phyloP scores from a whole-genome alignment of 2,888 invertebrate species.

The Eupithecia abbreviata region DNA sequence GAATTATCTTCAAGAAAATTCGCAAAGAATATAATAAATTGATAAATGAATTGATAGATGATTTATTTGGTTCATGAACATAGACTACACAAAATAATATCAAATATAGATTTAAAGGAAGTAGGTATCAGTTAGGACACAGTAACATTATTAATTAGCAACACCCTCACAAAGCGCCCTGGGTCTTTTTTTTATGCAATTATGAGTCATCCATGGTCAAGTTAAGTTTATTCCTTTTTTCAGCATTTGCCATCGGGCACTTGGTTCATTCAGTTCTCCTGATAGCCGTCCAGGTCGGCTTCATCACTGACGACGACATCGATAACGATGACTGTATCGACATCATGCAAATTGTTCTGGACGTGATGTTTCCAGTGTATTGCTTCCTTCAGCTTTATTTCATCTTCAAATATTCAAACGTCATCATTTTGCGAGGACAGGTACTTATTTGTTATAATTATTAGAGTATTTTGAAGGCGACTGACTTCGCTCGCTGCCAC shows the following conservation, averaged over 20 bases:
- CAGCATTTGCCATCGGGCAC: constrained; percentile 91
- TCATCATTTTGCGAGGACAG: constrained; percentile 80
- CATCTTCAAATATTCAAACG: constrained; percentile 92
- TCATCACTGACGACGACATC: constrained; percentile 80
- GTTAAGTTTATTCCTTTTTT: constrained; percentile 29
- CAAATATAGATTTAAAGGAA: too few species aligned
- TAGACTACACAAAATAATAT: too few species aligned
- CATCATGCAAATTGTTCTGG: constrained; percentile 84
- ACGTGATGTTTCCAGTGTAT: constrained; percentile 88
- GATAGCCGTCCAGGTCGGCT: constrained; percentile 87
- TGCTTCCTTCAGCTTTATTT: constrained; percentile 91
- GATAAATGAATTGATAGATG: too few species aligned
- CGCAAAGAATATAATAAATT: too few species aligned
- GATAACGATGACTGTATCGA: constrained; percentile 85
- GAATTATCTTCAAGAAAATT: neutral
- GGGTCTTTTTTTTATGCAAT: neutral
- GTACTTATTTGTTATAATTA: constrained; percentile 48
- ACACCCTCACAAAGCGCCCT: neutral
- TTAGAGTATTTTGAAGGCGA: neutral
- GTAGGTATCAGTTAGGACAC: too few species aligned
- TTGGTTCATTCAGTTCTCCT: constrained; percentile 89
- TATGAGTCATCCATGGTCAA: neutral
- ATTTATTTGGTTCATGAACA: too few species aligned
- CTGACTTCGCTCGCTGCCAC: neutral
- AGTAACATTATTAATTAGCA: too few species aligned